These are phyloP conservation scores for Naso thynnoides DNA, from an alignment of 2,797 vertebrate genomes.

Conservation along the genomic window DNA sequence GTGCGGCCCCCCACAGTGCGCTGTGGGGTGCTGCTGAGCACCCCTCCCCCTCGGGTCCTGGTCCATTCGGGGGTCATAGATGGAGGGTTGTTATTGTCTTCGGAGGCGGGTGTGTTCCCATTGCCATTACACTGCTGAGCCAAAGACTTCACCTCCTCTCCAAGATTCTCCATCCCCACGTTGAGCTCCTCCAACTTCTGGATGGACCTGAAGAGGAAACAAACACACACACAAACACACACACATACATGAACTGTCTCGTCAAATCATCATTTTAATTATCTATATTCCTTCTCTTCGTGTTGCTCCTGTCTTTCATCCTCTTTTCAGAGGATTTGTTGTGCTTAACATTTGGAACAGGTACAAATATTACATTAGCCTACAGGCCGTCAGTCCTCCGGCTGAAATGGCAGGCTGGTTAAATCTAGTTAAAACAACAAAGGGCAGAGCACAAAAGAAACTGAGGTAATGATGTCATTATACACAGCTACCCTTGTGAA, in stretches of 20 bases:
- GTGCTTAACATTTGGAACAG: background rate
- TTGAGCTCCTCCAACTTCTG: conserved; percentile 98
- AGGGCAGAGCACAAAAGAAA: conserved; percentile 50
- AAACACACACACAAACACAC: conserved; percentile 1
- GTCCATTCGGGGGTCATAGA: conserved; percentile 75
- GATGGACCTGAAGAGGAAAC: conserved; percentile 89
- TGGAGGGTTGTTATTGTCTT: conserved; percentile 79
- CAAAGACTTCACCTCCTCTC: conserved; percentile 90
- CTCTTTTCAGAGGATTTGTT: background rate
- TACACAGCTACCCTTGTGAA: conserved; percentile 59
- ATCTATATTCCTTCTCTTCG: background rate
- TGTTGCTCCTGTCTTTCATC: background rate
- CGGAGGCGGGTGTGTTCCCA: conserved; percentile 63
- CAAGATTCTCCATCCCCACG: conserved; percentile 94
- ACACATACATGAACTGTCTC: background rate
- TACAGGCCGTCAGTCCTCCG: background rate
- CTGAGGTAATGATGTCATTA: conserved; percentile 57
- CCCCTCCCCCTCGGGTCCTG: conserved; percentile 72
- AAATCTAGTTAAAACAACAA: conserved; percentile 31
- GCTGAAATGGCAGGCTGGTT: background rate
- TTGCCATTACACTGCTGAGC: conserved; percentile 91
- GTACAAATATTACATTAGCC: background rate
- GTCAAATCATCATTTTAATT: background rate
- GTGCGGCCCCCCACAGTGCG: conserved; percentile 76
- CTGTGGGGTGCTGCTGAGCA: conserved; percentile 91